Evolutionary conservation across 2,113 vertebrate genomes (phyloP).

Genomic region (Paraplagusia blochii): DNA sequence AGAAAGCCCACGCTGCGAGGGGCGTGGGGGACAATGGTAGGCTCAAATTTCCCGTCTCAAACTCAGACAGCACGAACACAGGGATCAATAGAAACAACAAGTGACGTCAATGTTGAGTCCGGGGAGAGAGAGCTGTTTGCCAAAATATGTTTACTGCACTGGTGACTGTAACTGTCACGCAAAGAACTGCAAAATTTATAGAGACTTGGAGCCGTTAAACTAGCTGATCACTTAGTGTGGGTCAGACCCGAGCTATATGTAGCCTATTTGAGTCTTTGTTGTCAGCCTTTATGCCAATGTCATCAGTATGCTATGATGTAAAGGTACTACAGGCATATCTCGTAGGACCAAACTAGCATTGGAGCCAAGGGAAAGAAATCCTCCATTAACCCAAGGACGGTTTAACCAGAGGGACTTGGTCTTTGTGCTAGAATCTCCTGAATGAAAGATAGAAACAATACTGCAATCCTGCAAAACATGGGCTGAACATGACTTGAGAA

Average conservation of each 20-base stretch:
- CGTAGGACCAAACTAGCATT: slow-evolving; percentile 49
- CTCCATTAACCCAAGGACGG: slow-evolving; percentile 54
- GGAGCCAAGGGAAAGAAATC: slow-evolving; percentile 57
- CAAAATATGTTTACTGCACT: slow-evolving; percentile 1
- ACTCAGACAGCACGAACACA: slow-evolving; percentile 8
- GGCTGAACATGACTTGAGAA: no score
- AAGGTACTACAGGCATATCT: slow-evolving; percentile 59
- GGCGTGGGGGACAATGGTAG: slow-evolving; percentile 6
- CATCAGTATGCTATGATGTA: slow-evolving; percentile 45
- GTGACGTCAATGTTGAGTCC: slow-evolving; percentile 12
- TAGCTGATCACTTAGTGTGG: slow-evolving; percentile 33
- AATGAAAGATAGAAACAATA: slow-evolving; percentile 19
- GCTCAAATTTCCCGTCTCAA: slow-evolving; percentile 52
- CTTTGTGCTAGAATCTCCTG: slow-evolving; percentile 48
- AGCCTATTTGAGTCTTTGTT: slow-evolving; percentile 62
- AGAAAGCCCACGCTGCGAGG: slow-evolving; percentile 57
- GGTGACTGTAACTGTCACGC: slow-evolving; percentile 2
- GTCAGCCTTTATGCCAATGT: slow-evolving; percentile 58
- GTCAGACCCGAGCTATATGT: slow-evolving; percentile 44
- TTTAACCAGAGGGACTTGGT: slow-evolving; percentile 60
- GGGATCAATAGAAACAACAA: slow-evolving; percentile 16
- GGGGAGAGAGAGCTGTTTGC: slow-evolving; percentile 7
- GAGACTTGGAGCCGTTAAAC: slow-evolving; percentile 48
- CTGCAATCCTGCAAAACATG: slow-evolving; percentile 38
- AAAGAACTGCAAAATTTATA: slow-evolving; percentile 23